phyloP scores from a whole-genome alignment of 2,113 vertebrate genomes.

The Centropristis striata region DNA sequence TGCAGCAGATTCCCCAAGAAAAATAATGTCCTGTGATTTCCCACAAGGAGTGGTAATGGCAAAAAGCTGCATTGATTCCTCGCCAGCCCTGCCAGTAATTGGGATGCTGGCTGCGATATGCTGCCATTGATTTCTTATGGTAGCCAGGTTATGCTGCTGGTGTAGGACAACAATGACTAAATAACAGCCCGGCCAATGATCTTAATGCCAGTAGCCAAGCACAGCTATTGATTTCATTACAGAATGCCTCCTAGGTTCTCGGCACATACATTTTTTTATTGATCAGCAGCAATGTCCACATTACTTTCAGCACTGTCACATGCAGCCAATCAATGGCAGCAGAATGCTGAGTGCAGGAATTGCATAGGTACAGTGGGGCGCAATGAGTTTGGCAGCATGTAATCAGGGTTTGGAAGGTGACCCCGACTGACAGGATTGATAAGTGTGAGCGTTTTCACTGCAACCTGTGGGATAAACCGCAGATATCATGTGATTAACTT shows the following conservation, averaged over 20 bases:
- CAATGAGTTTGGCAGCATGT: slow-evolving; percentile 61
- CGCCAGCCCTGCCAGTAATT: slow-evolving; percentile 81
- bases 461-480: slow-evolving; percentile 56
- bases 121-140: slow-evolving; percentile 83
- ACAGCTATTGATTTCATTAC: slow-evolving; percentile 86
- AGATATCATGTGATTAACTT: slow-evolving; percentile 54
- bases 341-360: slow-evolving; percentile 62
- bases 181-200: slow-evolving; percentile 83
- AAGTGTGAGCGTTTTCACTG: slow-evolving; percentile 44
- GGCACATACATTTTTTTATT: slow-evolving; percentile 85
- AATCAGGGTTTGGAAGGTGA: slow-evolving; percentile 67
- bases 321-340: slow-evolving; percentile 67
- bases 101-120: slow-evolving; percentile 78
- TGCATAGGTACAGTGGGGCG: slow-evolving; percentile 45
- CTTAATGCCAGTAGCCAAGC: slow-evolving; percentile 83
- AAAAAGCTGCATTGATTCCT: slow-evolving; percentile 81
- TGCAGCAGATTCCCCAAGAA: slow-evolving; percentile 38
- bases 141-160: slow-evolving; percentile 75
- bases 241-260: slow-evolving; percentile 81
- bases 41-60: slow-evolving; percentile 79
- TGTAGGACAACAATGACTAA: slow-evolving; percentile 84
- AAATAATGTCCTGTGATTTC: slow-evolving; percentile 81
- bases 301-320: slow-evolving; percentile 79
- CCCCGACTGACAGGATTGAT: slow-evolving; percentile 56
- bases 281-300: slow-evolving; percentile 75